Percentiles rank a stretch among this genome's conserved stretches.
phyloP scores from a whole-genome alignment of 2,797 vertebrate genomes.

The Emydoidea blandingii region DNA sequence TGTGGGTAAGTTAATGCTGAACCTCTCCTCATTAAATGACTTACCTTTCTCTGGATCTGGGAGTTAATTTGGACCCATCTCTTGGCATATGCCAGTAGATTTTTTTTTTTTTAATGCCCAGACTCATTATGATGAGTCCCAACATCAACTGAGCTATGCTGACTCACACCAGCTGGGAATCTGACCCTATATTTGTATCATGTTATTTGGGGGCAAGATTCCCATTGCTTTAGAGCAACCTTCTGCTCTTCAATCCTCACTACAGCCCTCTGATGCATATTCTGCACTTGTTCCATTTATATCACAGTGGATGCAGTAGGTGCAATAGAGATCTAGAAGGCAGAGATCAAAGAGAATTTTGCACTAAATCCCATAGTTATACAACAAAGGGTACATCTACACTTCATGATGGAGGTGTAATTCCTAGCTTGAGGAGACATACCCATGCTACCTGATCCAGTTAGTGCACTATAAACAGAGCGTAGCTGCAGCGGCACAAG shows the following conservation, averaged over 20 bases:
- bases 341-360: neutral
- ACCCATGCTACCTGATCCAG: neutral
- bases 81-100: neutral
- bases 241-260: neutral
- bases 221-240: too few species aligned
- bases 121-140: neutral
- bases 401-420: neutral
- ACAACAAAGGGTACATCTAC: neutral
- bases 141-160: neutral
- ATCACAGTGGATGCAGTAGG: neutral
- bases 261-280: neutral
- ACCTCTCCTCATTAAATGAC: neutral
- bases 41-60: neutral
- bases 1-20: neutral
- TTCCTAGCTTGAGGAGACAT: neutral
- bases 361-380: neutral
- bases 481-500: neutral
- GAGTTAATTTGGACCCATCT: neutral
- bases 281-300: neutral
- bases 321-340: neutral
- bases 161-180: neutral
- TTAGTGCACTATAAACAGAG: neutral
- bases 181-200: neutral
- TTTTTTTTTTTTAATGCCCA: neutral
- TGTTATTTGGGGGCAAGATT: neutral